A percentile compares a stretch with the other conserved stretches of the same genome.
phyloP scores from a whole-genome alignment of 2,888 invertebrate genomes.

The Mesoligia furuncula region DNA sequence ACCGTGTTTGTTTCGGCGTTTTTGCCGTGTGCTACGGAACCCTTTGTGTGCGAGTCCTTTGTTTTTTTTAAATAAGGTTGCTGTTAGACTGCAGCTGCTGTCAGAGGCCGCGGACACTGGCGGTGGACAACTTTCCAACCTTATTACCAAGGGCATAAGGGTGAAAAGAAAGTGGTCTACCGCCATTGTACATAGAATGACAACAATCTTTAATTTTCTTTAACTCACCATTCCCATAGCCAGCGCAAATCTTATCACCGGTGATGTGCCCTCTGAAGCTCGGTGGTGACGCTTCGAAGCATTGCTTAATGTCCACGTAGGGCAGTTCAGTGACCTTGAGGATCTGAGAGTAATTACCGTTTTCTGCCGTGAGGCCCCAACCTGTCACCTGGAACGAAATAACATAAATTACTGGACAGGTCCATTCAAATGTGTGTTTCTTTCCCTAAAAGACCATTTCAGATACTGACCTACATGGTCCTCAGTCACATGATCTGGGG shows the following conservation, averaged over 20 bases:
- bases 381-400: conserved; percentile 70
- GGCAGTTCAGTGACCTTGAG: conserved; percentile 73
- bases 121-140: too few relatives aligned
- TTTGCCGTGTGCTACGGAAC: too few relatives aligned
- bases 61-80: too few relatives aligned
- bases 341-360: conserved; percentile 63
- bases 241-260: conserved; percentile 78
- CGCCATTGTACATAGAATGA: too few relatives aligned
- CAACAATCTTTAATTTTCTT: neutral
- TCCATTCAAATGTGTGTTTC: too few relatives aligned
- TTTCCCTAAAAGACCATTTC: neutral
- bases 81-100: too few relatives aligned
- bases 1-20: too few relatives aligned
- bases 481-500: neutral
- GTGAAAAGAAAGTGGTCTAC: too few relatives aligned
- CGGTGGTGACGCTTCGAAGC: conserved; percentile 54
- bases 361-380: conserved; percentile 71
- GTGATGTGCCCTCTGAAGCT: conserved; percentile 73
- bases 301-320: too few relatives aligned
- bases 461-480: neutral
- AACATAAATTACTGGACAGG: neutral
- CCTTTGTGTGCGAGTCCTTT: too few relatives aligned
- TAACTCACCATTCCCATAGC: conserved; percentile 69
- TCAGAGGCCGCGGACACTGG: too few relatives aligned
- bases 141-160: too few relatives aligned